These are phyloP conservation scores for Sarcophaga caerulescens DNA, from an alignment of 2,888 invertebrate genomes.

Conservation along the genomic window DNA sequence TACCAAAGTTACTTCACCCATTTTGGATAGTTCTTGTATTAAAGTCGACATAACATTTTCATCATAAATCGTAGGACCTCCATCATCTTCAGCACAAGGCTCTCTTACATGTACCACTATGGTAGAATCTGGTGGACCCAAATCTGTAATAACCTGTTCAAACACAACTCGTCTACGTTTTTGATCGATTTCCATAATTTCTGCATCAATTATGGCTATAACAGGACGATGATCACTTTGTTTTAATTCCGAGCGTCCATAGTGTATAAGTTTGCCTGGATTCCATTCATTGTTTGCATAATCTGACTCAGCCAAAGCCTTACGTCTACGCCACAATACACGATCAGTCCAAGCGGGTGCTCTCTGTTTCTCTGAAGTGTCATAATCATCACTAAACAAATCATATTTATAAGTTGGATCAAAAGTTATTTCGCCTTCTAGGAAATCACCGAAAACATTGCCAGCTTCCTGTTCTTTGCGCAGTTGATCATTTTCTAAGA, in stretches of 20 bases:
- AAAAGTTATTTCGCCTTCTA: constrained; percentile 95
- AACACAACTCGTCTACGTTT: constrained; percentile 89
- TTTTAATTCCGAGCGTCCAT: constrained; percentile 95
- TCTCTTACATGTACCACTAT: constrained; percentile 87
- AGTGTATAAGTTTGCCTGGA: constrained; percentile 91
- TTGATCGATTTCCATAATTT: constrained; percentile 90
- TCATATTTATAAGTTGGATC: constrained; percentile 99
- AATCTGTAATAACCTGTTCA: constrained; percentile 90
- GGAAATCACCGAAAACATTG: constrained; percentile 94
- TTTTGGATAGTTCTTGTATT: constrained; percentile 90
- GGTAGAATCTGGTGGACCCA: constrained; percentile 97
- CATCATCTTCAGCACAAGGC: constrained; percentile 81
- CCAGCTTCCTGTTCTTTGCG: constrained; percentile 89
- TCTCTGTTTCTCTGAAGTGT: constrained; percentile 98
- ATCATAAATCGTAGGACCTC: constrained; percentile 86
- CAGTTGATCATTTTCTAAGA: constrained; percentile 94
- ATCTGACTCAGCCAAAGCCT: constrained; percentile 87
- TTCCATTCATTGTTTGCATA: constrained; percentile 84
- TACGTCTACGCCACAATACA: constrained; percentile 94
- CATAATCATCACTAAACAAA: constrained; percentile 98
- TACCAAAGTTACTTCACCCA: constrained; percentile 94
- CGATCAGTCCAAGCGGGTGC: constrained; percentile 99
- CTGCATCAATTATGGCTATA: constrained; percentile 93
- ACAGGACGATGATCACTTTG: constrained; percentile 99
- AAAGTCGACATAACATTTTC: constrained; percentile 90